Conservation (phyloP, 1,140 invertebrate genomes). For the Dreissena rostriformis region DNA sequence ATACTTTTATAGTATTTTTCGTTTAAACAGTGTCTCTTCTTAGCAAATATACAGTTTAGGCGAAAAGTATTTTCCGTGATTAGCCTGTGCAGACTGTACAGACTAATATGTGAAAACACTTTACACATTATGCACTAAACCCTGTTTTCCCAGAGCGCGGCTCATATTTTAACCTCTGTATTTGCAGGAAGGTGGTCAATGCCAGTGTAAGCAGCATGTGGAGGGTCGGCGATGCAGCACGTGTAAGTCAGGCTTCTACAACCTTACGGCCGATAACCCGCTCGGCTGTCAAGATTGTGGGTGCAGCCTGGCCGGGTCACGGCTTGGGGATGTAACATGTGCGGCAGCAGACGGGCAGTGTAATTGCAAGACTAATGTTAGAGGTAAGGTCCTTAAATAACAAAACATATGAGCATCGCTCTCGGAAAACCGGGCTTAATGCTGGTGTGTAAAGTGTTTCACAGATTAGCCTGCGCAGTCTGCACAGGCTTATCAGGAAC, state of each 20-base stretch:
- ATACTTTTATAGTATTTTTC: too few species aligned
- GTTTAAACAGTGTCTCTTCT: too few species aligned
- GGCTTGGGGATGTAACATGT: constrained; percentile 83
- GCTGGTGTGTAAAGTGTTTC: too few species aligned
- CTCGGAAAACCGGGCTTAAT: too few species aligned
- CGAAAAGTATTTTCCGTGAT: too few species aligned
- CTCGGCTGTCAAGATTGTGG: constrained; percentile 80
- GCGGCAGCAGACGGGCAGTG: constrained; percentile 75
- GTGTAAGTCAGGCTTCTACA: constrained; percentile 96
- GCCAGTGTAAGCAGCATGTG: constrained; percentile 96
- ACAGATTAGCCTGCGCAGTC: too few species aligned
- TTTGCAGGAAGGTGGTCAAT: constrained; percentile 90
- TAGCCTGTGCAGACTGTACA: constrained; percentile 96
- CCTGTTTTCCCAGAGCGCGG: too few species aligned
- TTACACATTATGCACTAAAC: constrained; percentile 82
- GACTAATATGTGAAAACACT: too few species aligned
- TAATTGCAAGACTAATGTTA: constrained; percentile 83
- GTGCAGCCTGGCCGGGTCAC: constrained; percentile 74
- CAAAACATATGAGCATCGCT: too few species aligned
- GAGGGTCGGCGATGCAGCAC: constrained; percentile 94
- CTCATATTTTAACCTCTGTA: constrained; percentile 52
- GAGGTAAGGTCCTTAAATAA: constrained; percentile 80
- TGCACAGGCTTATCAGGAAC: too few species aligned
- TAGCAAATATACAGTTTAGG: too few species aligned
- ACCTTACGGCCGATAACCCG: constrained; percentile 92